Base-by-base conservation (phyloP, 1,140 invertebrate genomes). In the Lepidurus apus region DNA sequence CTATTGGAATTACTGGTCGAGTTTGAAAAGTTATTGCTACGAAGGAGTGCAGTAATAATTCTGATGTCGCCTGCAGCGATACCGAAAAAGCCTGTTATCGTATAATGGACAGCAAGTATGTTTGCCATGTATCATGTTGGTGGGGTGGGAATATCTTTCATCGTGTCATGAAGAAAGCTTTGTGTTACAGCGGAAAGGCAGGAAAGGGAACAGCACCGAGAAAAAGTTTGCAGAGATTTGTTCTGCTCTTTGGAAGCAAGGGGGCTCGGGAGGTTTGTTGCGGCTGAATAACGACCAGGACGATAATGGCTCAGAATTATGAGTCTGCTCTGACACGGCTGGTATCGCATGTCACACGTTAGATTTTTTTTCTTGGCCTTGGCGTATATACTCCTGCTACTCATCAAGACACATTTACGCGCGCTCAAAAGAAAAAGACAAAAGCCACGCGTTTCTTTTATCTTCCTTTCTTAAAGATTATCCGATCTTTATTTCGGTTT, bases 71-170 rank as follows among this genome's bases (percentile, higher is more conserved):
- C 53, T 17, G 53, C 21, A 65, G 21, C n/a, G 53, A 65, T 65
- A 65, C 53, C 53, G 53, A 65, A 65, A 65, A 65, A 65, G 53
- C 53, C 53, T 65, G 53, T 65, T 65, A 65, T 65, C 53, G 21
- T 65, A 65, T 65, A 65, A 65, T 65, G 53, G 53, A 65, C 53
- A 65, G 53, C 53, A 65, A 65, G 53, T 65, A 65, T 65, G 53
- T 65, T 65, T 65, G 53, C 53, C 53, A 65, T 65, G 53, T 65
- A 65, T 65, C 53, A 65, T 65, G 53, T 65, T 65, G 53, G 21
- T 65, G 53, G 53, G 53, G 53, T 21, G 53, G 53, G 53, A 65
- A 21, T 65, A 65, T 65, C 53, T 65, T 65, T 65, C 53, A 65
- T 65, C 53, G 21, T 65, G 53, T 65, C n/a, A 21, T 7, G 53